phyloP scores from a whole-genome alignment of 2,888 invertebrate genomes.

The Formica aserva region DNA sequence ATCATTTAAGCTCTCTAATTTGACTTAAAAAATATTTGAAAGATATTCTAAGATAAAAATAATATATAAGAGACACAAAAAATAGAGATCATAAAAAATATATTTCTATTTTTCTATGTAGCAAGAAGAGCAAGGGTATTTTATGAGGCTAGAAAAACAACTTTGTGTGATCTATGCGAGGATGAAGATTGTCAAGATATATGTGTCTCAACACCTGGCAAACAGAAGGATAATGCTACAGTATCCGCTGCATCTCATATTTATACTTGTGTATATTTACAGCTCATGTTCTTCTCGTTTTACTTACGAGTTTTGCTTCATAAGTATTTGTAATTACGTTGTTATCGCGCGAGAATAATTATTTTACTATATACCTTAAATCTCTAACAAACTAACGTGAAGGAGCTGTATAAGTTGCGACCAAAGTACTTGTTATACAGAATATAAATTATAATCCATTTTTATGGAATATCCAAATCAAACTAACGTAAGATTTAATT shows the following conservation, averaged over 20 bases:
- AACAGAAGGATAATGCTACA: conserved; percentile 66
- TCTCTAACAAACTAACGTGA: conserved; percentile 38
- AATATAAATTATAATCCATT: conserved; percentile 40
- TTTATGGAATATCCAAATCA: conserved; percentile 50
- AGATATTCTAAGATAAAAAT: not conserved
- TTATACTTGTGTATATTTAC: conserved; percentile 67
- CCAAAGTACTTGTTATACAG: conserved; percentile 63
- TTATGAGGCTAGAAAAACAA: conserved; percentile 90
- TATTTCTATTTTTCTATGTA: conserved; percentile 78
- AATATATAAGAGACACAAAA: not conserved
- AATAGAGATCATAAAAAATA: not conserved
- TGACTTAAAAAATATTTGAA: not conserved
- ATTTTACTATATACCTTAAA: conserved; percentile 43
- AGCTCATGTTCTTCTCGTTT: conserved; percentile 51
- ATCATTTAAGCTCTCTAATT: not conserved
- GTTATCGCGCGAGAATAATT: conserved; percentile 17
- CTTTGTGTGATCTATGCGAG: conserved; percentile 94
- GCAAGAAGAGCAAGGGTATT: conserved; percentile 94
- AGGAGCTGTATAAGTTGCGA: conserved; percentile 56
- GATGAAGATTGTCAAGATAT: conserved; percentile 88
- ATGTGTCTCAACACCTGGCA: conserved; percentile 84
- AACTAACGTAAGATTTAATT: conserved; percentile 45
- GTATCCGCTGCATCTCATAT: conserved; percentile 59
- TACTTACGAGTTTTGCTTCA: conserved; percentile 32
- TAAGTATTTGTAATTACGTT: conserved; percentile 59